Evolutionary conservation across 2,888 invertebrate genomes (phyloP), one percentile per base, ranked within the genome.

Genomic region (Platycnemis pennipes): DNA sequence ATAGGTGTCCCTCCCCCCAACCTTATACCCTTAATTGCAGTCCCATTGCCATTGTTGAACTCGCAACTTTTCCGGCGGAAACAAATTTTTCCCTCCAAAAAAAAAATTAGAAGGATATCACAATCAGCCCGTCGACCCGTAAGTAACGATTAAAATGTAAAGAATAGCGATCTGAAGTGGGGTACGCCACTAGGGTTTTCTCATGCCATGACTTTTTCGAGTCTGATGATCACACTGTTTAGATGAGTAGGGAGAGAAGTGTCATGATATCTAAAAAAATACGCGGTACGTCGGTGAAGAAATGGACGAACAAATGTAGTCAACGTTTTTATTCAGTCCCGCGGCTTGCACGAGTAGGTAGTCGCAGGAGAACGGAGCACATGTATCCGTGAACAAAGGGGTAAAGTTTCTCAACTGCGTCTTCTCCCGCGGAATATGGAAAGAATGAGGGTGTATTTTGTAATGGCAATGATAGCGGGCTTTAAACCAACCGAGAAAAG

Each of bases 131-230:
- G n/a, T n/a, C 63, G 63, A 63, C 63, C 63, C 26, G 63, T n/a
- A 49, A 49, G 49, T 49, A 63, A 63, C 63, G 63, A 63, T 63
- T 63, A 63, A 63, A 63, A 63, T 63, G 63, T n/a, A 63, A n/a
- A 63, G 63, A 63, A 63, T 26, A n/a, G 63, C 63, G 63, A 63
- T 63, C 63, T 63, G 26, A 22, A 22, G 2, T 63, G 63, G 7
- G 63, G n/a, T 3, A 19, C 63, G 26, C 63, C 7, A 26, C 63
- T 63, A 26, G n/a, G 26, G 63, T 63, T 26, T 53, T 63, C 26
- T 63, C 63, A 26, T 63, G 63, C 63, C n/a, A 5, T n/a, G 63
- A 26, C 63, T 63, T 63, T n/a, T 63, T 63, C 26, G 26, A 63
- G 63, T 63, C 63, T 63, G n/a, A 2, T 63, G 63, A 63, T 63